A percentile compares a stretch with the other conserved stretches of the same genome.
Conservation (phyloP, 53 echinoderm and acorn worm species). For the Pentamera pediparva region DNA sequence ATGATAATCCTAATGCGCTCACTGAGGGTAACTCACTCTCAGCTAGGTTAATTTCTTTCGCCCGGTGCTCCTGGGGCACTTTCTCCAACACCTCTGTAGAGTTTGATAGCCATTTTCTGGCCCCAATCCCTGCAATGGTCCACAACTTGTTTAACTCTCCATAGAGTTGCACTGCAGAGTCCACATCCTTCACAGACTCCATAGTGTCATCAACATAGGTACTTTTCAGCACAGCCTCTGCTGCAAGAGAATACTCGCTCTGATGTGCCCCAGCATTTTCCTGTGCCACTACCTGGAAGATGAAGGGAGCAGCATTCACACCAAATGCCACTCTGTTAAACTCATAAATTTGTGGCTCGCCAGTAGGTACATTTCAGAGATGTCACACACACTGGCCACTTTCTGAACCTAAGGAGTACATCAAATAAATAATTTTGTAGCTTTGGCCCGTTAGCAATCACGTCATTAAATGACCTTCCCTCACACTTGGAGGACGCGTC, state of each 20-base stretch:
- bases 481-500: too few relatives aligned
- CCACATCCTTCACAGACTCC: conserved; percentile 5
- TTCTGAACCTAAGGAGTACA: conserved; percentile 40
- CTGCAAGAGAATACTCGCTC: background rate
- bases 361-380: conserved; percentile 50
- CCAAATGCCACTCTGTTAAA: conserved; percentile 24
- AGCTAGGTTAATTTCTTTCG: conserved; percentile 45
- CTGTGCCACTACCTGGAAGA: conserved; percentile 6
- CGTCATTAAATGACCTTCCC: too few relatives aligned
- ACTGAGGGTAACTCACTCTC: conserved; percentile 36
- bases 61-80: conserved; percentile 45
- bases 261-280: conserved; percentile 11
- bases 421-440: conserved; percentile 31
- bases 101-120: conserved; percentile 52
- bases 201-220: conserved; percentile 22
- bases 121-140: background rate
- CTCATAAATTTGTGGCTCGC: conserved; percentile 21
- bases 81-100: conserved; percentile 36
- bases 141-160: conserved; percentile 11
- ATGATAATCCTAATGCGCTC: conserved; percentile 50
- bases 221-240: conserved; percentile 10
- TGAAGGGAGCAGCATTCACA: conserved; percentile 17
- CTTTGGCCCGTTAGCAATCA: conserved; percentile 38
- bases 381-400: conserved; percentile 35
- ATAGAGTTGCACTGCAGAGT: background rate